Evolutionary conservation across 1,140 invertebrate species (phyloP), one percentile per base, ranked within the genome.

Genomic region (Orius laevigatus): DNA sequence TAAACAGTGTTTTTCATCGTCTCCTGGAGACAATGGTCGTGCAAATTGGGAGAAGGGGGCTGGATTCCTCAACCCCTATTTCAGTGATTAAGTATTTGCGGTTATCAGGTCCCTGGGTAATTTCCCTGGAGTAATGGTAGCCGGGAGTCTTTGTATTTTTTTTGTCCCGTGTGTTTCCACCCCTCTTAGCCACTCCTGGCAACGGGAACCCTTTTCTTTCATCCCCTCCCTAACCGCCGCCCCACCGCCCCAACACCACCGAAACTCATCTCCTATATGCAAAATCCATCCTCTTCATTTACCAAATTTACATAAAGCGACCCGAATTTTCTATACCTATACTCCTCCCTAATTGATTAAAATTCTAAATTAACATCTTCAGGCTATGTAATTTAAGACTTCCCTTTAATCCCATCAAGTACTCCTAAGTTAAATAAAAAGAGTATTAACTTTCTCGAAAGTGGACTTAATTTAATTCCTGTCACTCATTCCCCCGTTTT

Each of bases 1-100:
- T 40, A 40, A 40, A 40, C 38, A 8, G 38, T 15, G 38, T 40
- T 40, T 40, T 40, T 40, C 38, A 40, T 40, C 38, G 38, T 40
- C 38, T 40, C 38, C 16, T 40, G 10, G 38, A 40, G 38, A 40
- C 38, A 40, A 40, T n/a, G 6, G 38, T 15, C 38, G 16, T 10
- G 38, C 38, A 40, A 40, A 40, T 40, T 40, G 38, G 38, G 16
- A 15, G 38, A 10, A 5, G 38, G 10, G 38, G 16, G 38, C n/a
- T n/a, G 14, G 16, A 40, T 40, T 40, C 38, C 38, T 40, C 10
- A 40, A 15, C 10, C 16, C 38, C 38, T 15, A 40, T 40, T 40
- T 15, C 38, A 40, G 38, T 40, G 38, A 40, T 40, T 40, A 40
- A 40, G 38, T 40, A 40, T 40, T n/a, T 40, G 38, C 38, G 38